A percentile compares a stretch with the other conserved stretches of the same genome.
These are phyloP conservation scores for Aleiodes leptofemur DNA, from an alignment of 2,888 invertebrate species.

Conservation along the genomic window DNA sequence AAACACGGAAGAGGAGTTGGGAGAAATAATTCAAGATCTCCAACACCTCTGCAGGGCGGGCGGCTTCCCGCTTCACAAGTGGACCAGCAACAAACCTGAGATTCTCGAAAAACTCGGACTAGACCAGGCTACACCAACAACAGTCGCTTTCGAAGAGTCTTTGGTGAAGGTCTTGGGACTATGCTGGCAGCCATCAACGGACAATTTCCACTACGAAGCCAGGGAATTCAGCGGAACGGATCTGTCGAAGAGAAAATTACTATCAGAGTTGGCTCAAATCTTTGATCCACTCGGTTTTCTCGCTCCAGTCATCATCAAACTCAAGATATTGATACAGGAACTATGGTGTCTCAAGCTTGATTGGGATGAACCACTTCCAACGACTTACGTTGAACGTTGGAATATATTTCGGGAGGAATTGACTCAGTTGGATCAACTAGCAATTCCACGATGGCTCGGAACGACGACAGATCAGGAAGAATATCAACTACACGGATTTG, in stretches of 20 bases:
- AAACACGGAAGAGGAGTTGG: background rate
- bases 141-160: background rate
- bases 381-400: background rate
- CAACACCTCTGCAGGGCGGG: background rate
- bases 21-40: background rate
- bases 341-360: background rate
- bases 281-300: constrained; percentile 5
- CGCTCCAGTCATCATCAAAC: background rate
- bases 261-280: background rate
- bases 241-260: background rate
- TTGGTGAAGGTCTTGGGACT: background rate
- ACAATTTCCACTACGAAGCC: background rate
- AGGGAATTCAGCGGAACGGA: background rate
- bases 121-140: background rate
- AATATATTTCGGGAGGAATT: no score
- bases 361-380: constrained; percentile 3
- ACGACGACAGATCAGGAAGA: background rate
- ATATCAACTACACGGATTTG: constrained; percentile 38
- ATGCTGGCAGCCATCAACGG: background rate
- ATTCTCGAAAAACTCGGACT: no score
- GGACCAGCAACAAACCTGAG: background rate
- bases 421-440: no score
- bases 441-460: background rate
- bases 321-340: background rate
- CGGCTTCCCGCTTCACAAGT: constrained; percentile 2